Conservation (phyloP, 1,140 invertebrate genomes). For the Gryon sp. region DNA sequence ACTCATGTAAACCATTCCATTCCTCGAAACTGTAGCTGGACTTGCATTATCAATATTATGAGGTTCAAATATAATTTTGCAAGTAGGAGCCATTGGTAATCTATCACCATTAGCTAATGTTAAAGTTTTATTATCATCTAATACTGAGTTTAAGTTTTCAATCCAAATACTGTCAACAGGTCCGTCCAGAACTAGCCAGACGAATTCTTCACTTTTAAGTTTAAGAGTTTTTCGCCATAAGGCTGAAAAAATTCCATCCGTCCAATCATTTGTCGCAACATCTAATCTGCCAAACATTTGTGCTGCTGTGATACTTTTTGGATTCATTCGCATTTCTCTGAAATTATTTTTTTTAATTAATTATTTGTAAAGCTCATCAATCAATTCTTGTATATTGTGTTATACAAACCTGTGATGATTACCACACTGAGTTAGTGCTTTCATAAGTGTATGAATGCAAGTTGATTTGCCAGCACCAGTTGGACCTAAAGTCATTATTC, state of each 20-base stretch:
- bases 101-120: constrained; percentile 97
- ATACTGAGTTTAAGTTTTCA: constrained; percentile 97
- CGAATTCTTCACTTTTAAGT: constrained; percentile 90
- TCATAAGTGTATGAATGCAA: constrained; percentile 97
- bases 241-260: constrained; percentile 97
- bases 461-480: constrained; percentile 96
- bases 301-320: constrained; percentile 96
- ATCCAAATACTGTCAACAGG: constrained; percentile 99
- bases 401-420: constrained; percentile 86
- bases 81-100: constrained; percentile 93
- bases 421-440: constrained; percentile 91
- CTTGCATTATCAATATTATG: constrained; percentile 98
- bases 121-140: constrained; percentile 96
- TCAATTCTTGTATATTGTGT: background rate
- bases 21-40: constrained; percentile 96
- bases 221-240: constrained; percentile 96
- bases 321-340: constrained; percentile 98
- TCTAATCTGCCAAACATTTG: constrained; percentile 98
- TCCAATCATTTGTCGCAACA: constrained; percentile 99
- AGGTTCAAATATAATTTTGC: constrained; percentile 97
- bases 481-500: constrained; percentile 98
- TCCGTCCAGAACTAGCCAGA: constrained; percentile 96
- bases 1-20: constrained; percentile 99
- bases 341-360: constrained; percentile 1
- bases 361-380: background rate